These are phyloP conservation scores for Melanargia galathea DNA, from an alignment of 2,888 invertebrate genomes.

Conservation along the genomic window DNA sequence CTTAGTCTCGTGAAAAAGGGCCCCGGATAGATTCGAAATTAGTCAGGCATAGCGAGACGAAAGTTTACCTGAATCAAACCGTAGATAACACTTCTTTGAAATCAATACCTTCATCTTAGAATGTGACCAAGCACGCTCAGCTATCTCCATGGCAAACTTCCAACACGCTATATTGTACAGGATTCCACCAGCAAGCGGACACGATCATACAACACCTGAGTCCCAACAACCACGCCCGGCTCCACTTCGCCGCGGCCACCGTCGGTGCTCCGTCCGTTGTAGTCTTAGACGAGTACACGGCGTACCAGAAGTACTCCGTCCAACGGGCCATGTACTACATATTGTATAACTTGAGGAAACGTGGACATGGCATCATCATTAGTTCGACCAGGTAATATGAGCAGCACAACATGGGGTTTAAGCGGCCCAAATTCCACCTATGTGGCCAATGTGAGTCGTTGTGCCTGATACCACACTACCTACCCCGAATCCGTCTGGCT, in stretches of 20 bases:
- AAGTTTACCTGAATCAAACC: too few relatives aligned
- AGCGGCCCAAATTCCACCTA: too few relatives aligned
- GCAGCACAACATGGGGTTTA: too few relatives aligned
- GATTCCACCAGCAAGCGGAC: constrained; percentile 38
- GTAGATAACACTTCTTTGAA: too few relatives aligned
- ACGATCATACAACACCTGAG: constrained; percentile 39
- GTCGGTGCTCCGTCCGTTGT: constrained; percentile 65
- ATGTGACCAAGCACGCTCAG: too few relatives aligned
- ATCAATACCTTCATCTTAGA: constrained; percentile 4
- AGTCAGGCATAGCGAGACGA: too few relatives aligned
- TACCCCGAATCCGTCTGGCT: too few relatives aligned
- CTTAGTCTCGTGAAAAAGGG: too few relatives aligned
- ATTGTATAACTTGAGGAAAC: constrained; percentile 55
- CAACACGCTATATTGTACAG: constrained; percentile 36
- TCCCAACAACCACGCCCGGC: constrained; percentile 44
- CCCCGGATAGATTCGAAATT: too few relatives aligned
- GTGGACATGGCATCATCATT: constrained; percentile 62
- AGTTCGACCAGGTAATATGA: constrained; percentile 60
- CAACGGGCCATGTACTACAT: constrained; percentile 64
- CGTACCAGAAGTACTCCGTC: constrained; percentile 60
- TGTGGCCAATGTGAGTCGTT: too few relatives aligned
- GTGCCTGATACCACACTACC: too few relatives aligned
- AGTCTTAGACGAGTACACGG: constrained; percentile 66
- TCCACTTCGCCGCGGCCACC: constrained; percentile 64
- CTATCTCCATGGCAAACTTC: too few relatives aligned